Percentiles rank a stretch among this genome's conserved stretches.
Conservation (phyloP, 2,113 vertebrate genomes). For the human (Homo sapiens) region DNA sequence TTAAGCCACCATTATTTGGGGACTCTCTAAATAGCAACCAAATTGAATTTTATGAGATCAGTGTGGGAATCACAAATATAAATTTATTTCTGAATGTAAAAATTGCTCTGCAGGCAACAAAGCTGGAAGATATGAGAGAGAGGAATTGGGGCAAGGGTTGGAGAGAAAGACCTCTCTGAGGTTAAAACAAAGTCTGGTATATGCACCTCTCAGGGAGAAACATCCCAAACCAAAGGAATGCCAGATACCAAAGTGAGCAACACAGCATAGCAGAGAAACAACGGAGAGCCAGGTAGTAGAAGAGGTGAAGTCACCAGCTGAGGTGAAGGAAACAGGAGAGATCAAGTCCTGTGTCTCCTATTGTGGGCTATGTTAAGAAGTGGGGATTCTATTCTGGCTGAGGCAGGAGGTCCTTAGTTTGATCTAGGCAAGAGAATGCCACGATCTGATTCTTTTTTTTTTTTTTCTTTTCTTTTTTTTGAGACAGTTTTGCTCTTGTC, state of each 20-base stretch:
- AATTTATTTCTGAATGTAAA: neutral
- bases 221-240: neutral
- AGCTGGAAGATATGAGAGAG: neutral
- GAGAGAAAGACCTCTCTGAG: neutral
- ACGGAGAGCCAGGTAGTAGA: accelerated
- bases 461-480: neutral
- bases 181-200: too few relatives aligned
- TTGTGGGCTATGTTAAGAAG: neutral
- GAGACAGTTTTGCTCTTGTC: neutral
- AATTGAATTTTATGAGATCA: neutral
- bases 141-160: accelerated
- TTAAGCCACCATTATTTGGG: neutral
- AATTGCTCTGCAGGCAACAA: neutral
- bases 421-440: neutral
- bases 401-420: neutral
- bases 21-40: neutral
- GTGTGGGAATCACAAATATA: neutral
- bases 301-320: accelerated
- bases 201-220: neutral
- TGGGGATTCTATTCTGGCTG: neutral
- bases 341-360: accelerated
- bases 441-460: neutral
- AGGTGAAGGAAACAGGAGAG: neutral
- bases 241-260: too few relatives aligned
- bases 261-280: neutral